Percentiles rank a stretch among this genome's conserved stretches.
phyloP scores from a whole-genome alignment of 2,888 invertebrate species.

The Polymixis lichenea region DNA sequence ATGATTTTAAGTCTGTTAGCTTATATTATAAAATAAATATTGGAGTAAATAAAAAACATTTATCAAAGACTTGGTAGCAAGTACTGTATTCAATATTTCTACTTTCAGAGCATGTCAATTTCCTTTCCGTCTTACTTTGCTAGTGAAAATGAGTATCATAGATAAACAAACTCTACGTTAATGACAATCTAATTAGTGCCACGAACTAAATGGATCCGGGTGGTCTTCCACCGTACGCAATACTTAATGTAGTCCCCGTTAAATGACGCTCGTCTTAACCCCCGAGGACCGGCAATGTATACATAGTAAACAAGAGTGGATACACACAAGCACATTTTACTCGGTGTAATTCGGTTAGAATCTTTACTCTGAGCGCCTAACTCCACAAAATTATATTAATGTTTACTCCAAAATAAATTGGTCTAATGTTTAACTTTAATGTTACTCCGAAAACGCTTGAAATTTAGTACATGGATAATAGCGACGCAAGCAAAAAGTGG shows the following conservation, averaged over 20 bases:
- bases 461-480: conserved; percentile 26
- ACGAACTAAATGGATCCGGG: conserved; percentile 36
- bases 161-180: conserved; percentile 49
- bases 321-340: conserved; percentile 46
- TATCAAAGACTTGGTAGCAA: neutral
- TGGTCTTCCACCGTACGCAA: conserved; percentile 27
- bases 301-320: conserved; percentile 46
- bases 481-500: conserved; percentile 23
- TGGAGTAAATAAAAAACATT: neutral
- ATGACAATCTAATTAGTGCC: conserved; percentile 59
- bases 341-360: conserved; percentile 46
- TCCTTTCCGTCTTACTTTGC: neutral
- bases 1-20: no score
- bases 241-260: conserved; percentile 46
- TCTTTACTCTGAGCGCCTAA: conserved; percentile 53
- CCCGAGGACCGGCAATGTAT: conserved; percentile 39
- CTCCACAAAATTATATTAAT: conserved; percentile 52
- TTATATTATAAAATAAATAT: no score
- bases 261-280: conserved; percentile 54
- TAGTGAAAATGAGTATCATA: conserved; percentile 28
- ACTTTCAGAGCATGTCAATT: conserved; percentile 10
- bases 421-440: conserved; percentile 44
- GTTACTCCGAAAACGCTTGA: conserved; percentile 33
- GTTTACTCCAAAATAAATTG: conserved; percentile 57
- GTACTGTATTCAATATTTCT: neutral